Evolutionary conservation across 2,113 vertebrate genomes (phyloP).

Genomic region (Cryptotis parvus): DNA sequence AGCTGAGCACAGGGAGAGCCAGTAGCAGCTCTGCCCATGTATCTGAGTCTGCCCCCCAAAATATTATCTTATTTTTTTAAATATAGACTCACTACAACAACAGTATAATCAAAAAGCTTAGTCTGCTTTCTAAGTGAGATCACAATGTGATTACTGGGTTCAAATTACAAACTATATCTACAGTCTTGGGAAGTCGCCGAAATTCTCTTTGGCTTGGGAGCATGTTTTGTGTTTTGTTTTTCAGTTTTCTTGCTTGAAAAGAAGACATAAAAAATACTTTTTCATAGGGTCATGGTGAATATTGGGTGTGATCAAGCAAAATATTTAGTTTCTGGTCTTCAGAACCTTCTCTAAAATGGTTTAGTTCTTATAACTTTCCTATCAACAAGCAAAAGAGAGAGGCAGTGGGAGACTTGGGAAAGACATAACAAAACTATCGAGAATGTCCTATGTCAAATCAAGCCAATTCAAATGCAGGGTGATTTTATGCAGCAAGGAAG

Average conservation of each 20-base stretch:
- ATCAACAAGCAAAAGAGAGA: slow-evolving; percentile 32
- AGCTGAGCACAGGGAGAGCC: too few relatives aligned
- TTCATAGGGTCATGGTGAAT: not conserved
- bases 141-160: not conserved
- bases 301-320: slow-evolving; percentile 39
- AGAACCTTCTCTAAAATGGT: slow-evolving; percentile 27
- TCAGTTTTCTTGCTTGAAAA: slow-evolving; percentile 43
- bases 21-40: too few relatives aligned
- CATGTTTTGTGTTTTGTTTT: not conserved
- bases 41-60: too few relatives aligned
- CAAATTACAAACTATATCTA: not conserved
- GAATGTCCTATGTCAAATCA: slow-evolving; percentile 58
- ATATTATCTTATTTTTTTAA: not conserved
- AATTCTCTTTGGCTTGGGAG: not conserved
- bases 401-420: slow-evolving; percentile 54
- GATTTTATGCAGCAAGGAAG: slow-evolving; percentile 46
- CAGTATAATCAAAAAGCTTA: not conserved
- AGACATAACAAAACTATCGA: slow-evolving; percentile 54
- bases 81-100: slow-evolving; percentile 24
- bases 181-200: not conserved
- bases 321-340: not conserved
- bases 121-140: not conserved
- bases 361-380: slow-evolving; percentile 42
- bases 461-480: slow-evolving; percentile 55
- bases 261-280: slow-evolving; percentile 31